Base-by-base conservation (phyloP, 2,113 vertebrate species). In the Microcebus tavaratra region DNA sequence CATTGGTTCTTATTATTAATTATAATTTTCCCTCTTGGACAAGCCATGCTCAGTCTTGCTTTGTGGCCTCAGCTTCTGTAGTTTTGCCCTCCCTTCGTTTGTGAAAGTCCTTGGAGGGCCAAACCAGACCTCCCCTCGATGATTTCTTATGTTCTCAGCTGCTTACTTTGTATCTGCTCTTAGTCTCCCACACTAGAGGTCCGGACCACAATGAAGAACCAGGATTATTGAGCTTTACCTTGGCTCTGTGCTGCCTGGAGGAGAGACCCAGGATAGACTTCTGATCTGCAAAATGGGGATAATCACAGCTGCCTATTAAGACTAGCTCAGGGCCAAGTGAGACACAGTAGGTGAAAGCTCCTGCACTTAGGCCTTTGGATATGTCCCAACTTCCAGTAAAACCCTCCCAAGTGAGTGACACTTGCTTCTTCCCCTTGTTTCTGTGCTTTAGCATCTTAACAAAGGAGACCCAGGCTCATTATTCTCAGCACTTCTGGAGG, bases 401-500 rank as follows among this genome's bases (percentile, higher is more conserved):
- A 72, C n/a, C 29, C 23, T 2, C 8, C 29, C 20, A 70, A 88
- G 36, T 39, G 14, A 10, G 14, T 15, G 50, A 50, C 25, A 39
- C 81, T 67, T 29, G 34, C 61, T 80, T 86, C 75, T 87, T 57
- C 18, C 18, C 34, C 29, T 1, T 29, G 17, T 70, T 57, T 68
- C 82, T 78, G 29, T 36, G 84, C 42, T 82, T 95, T 50, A 17
- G n/a, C 34, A 17, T 50, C 42, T 93, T 93, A 78, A 97, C 76
- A 93, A 96, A 96, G 90, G n/a, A 92, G 57, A 50, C 63, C 12
- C 25, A n/a, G 85, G 42, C n/a, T 88, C 39, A 6, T 31, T 95
- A 7, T 27, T 94, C 68, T 12, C 18, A 36, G 27, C 29, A 67
- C 23, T 89, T 89, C 68, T 93, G 93, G 61, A 92, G 91, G 84